These are phyloP conservation scores for Drosophila putrida DNA, from an alignment of 2,888 invertebrate genomes.

Conservation along the genomic window DNA sequence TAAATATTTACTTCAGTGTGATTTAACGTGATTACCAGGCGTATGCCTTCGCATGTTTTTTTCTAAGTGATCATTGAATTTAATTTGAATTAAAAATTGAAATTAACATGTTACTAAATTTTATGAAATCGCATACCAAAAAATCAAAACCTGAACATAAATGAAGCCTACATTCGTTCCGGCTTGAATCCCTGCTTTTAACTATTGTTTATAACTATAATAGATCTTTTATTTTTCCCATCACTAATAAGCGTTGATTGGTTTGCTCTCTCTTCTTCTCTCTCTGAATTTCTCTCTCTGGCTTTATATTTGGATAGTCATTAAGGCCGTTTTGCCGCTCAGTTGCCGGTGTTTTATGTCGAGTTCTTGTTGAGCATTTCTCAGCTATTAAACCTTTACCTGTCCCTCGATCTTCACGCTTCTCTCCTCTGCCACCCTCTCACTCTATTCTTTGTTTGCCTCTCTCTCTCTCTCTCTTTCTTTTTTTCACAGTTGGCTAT, in stretches of 20 bases:
- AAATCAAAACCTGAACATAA: too few relatives aligned
- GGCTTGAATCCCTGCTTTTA: too few relatives aligned
- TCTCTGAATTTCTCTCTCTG: not conserved
- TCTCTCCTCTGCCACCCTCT: not conserved
- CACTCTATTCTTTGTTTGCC: conserved; percentile 9
- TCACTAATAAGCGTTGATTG: conserved; percentile 39
- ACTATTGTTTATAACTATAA: not conserved
- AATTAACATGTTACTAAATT: too few relatives aligned
- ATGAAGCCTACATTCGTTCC: too few relatives aligned
- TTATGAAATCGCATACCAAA: too few relatives aligned
- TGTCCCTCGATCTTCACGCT: conserved; percentile 21
- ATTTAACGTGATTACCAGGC: too few relatives aligned
- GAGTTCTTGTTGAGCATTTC: conserved; percentile 44
- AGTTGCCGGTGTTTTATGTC: conserved; percentile 65
- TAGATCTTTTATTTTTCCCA: conserved; percentile 7
- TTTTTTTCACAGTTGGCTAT: conserved; percentile 45
- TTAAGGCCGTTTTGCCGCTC: conserved; percentile 68
- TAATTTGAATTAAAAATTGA: too few relatives aligned
- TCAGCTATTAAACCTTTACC: conserved; percentile 62
- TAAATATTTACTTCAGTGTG: too few relatives aligned
- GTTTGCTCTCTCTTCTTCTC: conserved; percentile 10
- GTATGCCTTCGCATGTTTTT: too few relatives aligned
- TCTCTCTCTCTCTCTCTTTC: conserved; percentile 8
- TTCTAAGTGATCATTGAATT: too few relatives aligned
- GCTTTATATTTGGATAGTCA: conserved; percentile 51